Base-by-base conservation (phyloP, 92 coral and sea anemone genomes). In the Palythoa grandis region DNA sequence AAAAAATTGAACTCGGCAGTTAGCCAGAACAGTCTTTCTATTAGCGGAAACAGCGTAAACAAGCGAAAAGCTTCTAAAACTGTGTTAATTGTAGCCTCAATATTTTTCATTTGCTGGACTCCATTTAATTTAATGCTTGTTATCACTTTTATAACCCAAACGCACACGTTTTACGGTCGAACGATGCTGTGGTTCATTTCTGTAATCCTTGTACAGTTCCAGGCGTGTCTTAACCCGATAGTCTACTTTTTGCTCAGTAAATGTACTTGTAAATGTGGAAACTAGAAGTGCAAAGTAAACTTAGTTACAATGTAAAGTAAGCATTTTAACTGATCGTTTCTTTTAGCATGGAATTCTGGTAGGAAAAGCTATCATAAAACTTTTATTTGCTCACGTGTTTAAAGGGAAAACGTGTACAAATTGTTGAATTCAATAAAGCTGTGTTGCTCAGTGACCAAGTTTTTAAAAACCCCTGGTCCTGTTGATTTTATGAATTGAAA, bases 81-180 rank as follows among this genome's bases (percentile, higher is more conserved):
- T 50, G 65, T 76, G 22, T 24, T 52, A 16, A 13, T 76, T 52
- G 80, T 76, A 20, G 80, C 63, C 12, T 52, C 66, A 2, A 25
- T 53, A 23, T 76, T 76, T 23, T 76, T 53, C 38, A 15, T 52
- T 6, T 76, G 80, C 20, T 76, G 80, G 80, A 76, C 80, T 25
- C 80, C 80, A 6, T 76, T 76, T 9, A 76, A 76, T 76, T 37
- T 76, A 25, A 76, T 76, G 80, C 38, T 76, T 25, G 9, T 16
- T 24, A 63, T 76, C 6, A 75, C 83, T 74, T 88, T 69, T 52
- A 82, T 88, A 5, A 20, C 83, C 4, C 58, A 74, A 83, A 74
- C n/a, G 16, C 22, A 16, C n/a, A 61, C 29, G 24, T 83, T 23
- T 69, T 47, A 17, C 11, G 19, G 7, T 37, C 52, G 80, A 19